Percentiles rank a stretch among this genome's conserved stretches.
phyloP scores from a whole-genome alignment of 2,888 invertebrate genomes.

The Dione vanillae region DNA sequence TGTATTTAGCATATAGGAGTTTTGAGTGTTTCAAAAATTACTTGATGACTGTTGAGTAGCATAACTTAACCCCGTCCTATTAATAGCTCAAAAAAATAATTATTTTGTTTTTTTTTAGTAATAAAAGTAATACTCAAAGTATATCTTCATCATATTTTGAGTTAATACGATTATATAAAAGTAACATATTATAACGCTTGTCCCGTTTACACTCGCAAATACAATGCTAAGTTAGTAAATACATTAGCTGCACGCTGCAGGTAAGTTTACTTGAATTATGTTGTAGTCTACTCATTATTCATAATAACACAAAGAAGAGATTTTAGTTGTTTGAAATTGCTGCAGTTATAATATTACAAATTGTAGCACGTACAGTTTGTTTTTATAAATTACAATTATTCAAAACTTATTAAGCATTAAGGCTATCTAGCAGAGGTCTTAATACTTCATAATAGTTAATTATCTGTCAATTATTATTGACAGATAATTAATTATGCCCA shows the following conservation, averaged over 20 bases:
- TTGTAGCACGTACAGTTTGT: neutral
- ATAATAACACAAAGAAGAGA: constrained; percentile 22
- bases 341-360: neutral
- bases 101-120: too few relatives aligned
- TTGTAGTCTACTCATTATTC: constrained; percentile 18
- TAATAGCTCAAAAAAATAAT: too few relatives aligned
- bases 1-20: too few relatives aligned
- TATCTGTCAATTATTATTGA: too few relatives aligned
- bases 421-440: too few relatives aligned
- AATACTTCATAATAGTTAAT: too few relatives aligned
- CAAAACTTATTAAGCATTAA: neutral
- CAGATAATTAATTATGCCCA: too few relatives aligned
- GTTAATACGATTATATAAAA: neutral
- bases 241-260: constrained; percentile 20
- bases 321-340: constrained; percentile 11
- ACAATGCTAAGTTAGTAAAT: constrained; percentile 21
- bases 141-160: neutral
- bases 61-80: too few relatives aligned
- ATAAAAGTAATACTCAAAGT: neutral
- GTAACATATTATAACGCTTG: neutral
- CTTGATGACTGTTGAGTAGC: too few relatives aligned
- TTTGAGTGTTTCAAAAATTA: too few relatives aligned
- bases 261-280: constrained; percentile 24
- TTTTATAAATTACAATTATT: neutral
- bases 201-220: constrained; percentile 8